phyloP scores from a whole-genome alignment of 1,140 invertebrate species.

The Drosophila sp. region DNA sequence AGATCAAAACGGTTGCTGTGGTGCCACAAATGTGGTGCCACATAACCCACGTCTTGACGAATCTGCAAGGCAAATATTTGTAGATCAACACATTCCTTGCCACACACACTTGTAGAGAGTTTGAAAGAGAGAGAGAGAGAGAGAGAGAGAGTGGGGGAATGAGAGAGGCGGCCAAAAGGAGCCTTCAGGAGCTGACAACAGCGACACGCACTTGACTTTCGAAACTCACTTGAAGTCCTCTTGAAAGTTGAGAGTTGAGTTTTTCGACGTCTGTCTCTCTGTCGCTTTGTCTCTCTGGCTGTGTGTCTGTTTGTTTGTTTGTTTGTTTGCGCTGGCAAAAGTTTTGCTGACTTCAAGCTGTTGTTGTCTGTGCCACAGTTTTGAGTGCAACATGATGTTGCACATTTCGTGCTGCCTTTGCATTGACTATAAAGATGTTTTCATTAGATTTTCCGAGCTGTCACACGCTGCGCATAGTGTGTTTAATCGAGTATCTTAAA shows the following conservation, averaged over 20 bases:
- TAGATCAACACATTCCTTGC: constrained; percentile 60
- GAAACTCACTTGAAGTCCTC: constrained; percentile 77
- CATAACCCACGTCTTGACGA: constrained; percentile 21
- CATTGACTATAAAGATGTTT: constrained; percentile 37
- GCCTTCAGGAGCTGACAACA: constrained; percentile 66
- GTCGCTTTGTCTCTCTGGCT: constrained; percentile 18
- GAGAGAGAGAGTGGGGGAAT: not conserved
- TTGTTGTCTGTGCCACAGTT: constrained; percentile 29
- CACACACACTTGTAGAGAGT: constrained; percentile 2
- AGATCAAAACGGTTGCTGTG: constrained; percentile 22
- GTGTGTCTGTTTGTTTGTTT: constrained; percentile 27
- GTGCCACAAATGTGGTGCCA: constrained; percentile 26
- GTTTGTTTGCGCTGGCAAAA: constrained; percentile 46
- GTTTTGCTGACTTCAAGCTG: constrained; percentile 42
- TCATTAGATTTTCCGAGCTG: constrained; percentile 57
- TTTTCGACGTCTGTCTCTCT: constrained; percentile 25
- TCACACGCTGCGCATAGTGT: constrained; percentile 47
- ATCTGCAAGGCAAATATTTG: constrained; percentile 78
- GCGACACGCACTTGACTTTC: constrained; percentile 81
- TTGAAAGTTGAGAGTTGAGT: constrained; percentile 52
- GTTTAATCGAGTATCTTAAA: constrained; percentile 62
- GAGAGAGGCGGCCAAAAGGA: constrained; percentile 33
- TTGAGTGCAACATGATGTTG: constrained; percentile 46
- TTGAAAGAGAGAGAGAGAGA: constrained; percentile 1
- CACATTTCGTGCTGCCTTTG: constrained; percentile 59